phyloP scores from a whole-genome alignment of 2,797 vertebrate species.

The Cryptoblepharus egeriae region DNA sequence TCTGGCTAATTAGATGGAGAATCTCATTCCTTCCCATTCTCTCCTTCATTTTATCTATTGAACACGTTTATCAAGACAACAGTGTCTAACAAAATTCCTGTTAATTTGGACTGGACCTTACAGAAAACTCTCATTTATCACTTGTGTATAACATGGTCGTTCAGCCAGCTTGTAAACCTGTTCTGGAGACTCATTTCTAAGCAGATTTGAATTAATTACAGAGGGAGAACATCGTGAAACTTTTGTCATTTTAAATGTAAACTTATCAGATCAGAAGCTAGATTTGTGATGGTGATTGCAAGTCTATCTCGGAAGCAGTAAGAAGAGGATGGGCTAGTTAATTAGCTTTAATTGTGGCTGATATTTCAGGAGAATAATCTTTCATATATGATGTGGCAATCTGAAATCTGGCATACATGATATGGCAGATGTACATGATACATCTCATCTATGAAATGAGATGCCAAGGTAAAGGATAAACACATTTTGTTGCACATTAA shows the following conservation, averaged over 20 bases:
- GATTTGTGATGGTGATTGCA: constrained; percentile 5
- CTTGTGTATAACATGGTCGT: background rate
- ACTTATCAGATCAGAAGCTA: constrained; percentile 20
- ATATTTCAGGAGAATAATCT: constrained; percentile 5
- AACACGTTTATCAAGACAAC: background rate
- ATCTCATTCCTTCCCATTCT: fast-evolving
- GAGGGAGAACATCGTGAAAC: background rate
- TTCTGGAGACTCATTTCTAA: constrained; percentile 15
- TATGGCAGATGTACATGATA: too few relatives aligned
- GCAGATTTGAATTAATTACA: constrained; percentile 29
- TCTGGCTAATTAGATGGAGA: background rate
- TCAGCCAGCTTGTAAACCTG: constrained; percentile 19
- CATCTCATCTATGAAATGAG: too few relatives aligned
- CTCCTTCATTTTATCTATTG: background rate
- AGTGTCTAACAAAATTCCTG: background rate
- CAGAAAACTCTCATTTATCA: constrained; percentile 9
- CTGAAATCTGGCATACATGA: background rate
- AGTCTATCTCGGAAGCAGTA: background rate
- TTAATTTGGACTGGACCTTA: constrained; percentile 8
- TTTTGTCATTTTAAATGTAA: constrained; percentile 15
- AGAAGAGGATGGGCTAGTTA: background rate
- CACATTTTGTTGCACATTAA: constrained; percentile 17
- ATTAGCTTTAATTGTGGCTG: background rate
- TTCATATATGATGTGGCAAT: background rate
- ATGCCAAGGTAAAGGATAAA: background rate